These are phyloP conservation scores for Helicolenus hilgendorfi DNA, from an alignment of 2,797 vertebrate genomes.

Conservation along the genomic window DNA sequence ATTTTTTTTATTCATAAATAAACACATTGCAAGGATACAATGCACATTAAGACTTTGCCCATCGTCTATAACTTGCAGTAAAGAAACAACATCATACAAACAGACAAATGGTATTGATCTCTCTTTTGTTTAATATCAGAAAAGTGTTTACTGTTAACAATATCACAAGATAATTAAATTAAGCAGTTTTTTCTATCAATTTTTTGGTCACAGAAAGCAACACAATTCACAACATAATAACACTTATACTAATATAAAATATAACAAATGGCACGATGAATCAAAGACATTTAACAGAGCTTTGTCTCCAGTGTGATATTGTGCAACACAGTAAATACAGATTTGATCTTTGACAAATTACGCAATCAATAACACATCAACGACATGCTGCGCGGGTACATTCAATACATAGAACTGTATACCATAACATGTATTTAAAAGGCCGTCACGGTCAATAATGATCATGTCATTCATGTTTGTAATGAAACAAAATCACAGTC, in stretches of 20 bases:
- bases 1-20: slow-evolving; percentile 45
- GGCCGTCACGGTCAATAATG: slow-evolving; percentile 2
- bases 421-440: slow-evolving; percentile 6
- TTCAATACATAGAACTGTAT: slow-evolving; percentile 32
- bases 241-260: slow-evolving; percentile 3
- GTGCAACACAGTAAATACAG: slow-evolving; percentile 15
- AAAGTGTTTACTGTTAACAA: neutral
- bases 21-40: slow-evolving; percentile 21
- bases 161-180: neutral
- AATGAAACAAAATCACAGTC: neutral
- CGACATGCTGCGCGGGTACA: slow-evolving; percentile 19
- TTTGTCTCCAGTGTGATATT: neutral
- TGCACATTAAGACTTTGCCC: neutral
- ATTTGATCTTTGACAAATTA: neutral
- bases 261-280: neutral
- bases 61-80: neutral
- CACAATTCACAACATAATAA: slow-evolving; percentile 35
- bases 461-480: slow-evolving; percentile 4
- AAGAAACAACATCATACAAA: slow-evolving; percentile 25
- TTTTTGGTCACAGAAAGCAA: slow-evolving; percentile 6
- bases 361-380: slow-evolving; percentile 1
- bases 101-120: neutral
- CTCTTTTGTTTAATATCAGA: neutral
- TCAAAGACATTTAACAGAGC: neutral
- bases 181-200: neutral